Conservation (phyloP, 2,113 vertebrate species). For the Bothrops jararaca region DNA sequence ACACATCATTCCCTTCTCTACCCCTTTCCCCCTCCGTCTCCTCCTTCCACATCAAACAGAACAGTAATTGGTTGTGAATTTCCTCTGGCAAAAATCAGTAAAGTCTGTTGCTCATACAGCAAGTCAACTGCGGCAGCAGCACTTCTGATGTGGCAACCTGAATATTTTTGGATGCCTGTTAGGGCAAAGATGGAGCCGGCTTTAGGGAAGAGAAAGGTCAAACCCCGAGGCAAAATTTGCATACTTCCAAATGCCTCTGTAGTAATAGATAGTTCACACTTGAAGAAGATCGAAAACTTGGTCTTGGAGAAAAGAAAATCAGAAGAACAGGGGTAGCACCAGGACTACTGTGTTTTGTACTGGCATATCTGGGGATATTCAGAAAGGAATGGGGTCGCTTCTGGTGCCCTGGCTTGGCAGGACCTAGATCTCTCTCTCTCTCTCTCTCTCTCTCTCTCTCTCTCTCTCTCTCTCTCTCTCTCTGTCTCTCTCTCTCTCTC, state of each 20-base stretch:
- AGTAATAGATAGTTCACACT: not conserved
- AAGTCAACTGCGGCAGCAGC: slow-evolving; percentile 3
- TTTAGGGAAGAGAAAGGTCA: not conserved
- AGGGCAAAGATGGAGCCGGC: not conserved
- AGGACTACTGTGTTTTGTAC: not conserved
- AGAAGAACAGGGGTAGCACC: too few relatives aligned
- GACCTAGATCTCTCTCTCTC: not conserved
- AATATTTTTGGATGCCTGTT: not conserved
- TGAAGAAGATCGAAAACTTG: not conserved
- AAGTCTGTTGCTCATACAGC: slow-evolving; percentile 47
- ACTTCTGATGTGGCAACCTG: not conserved
- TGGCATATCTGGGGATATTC: not conserved
- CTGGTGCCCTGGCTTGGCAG: not conserved
- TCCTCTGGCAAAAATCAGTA: slow-evolving; percentile 60
- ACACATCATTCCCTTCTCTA: not conserved
- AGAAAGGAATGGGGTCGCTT: not conserved
- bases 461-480: too few relatives aligned
- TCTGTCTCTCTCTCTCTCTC: too few relatives aligned
- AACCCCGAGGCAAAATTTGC: not conserved
- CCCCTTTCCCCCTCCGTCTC: not conserved
- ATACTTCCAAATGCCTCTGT: not conserved
- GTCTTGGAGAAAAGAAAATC: not conserved
- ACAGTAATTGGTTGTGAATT: slow-evolving; percentile 57
- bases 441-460: too few relatives aligned
- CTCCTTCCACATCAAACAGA: slow-evolving; percentile 49